Evolutionary conservation across 1,140 invertebrate genomes (phyloP), one percentile per base, ranked within the genome.

Genomic region (Fopius arisanus): DNA sequence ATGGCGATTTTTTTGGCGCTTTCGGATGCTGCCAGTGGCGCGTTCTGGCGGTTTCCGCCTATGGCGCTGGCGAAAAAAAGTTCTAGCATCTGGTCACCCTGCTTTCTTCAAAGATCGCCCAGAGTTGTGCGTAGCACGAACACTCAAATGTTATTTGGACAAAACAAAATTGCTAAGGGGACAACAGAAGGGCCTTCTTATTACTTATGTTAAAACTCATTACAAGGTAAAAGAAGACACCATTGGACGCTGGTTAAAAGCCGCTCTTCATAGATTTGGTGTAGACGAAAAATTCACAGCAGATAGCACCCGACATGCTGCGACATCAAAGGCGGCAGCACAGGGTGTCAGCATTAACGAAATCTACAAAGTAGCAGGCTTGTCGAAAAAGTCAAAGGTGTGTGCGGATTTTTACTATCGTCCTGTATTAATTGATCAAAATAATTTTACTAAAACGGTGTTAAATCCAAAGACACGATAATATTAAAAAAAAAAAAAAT

Each of bases 231-330:
- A 43, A 3, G 59, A 65, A 14, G 71, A 79, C 19, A 77, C 74
- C 5, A 41, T 79, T 9, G 67, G 76, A 16, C 71, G 51, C 51
- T 78, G 74, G 78, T 70, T 78, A 41, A 74, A 74, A 65, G 10
- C 23, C 26, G 40, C 62, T 16, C 21, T 79, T 1, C 14, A 40
- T 19, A 7, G 68, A 2, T 63, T 75, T 62, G 72, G 66, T 12
- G 65, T 78, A 12, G 72, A 78, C 70, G 67, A 21, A 12, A 63
- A 65, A 26, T 79, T 78, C 48, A 67, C 41, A 5, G 73, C 76
- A 0, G 54, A 73, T 40, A 68, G 72, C 28, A 73, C 72, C 26
- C 5, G 26, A 65, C 31, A 66, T 16, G 63, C 63, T 4, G 10
- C 63, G 12, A 66, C 63, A 16, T 66, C 63, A 37, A 66, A 66